phyloP scores from a whole-genome alignment of 2,888 invertebrate genomes.

The Tortricodes alternella region DNA sequence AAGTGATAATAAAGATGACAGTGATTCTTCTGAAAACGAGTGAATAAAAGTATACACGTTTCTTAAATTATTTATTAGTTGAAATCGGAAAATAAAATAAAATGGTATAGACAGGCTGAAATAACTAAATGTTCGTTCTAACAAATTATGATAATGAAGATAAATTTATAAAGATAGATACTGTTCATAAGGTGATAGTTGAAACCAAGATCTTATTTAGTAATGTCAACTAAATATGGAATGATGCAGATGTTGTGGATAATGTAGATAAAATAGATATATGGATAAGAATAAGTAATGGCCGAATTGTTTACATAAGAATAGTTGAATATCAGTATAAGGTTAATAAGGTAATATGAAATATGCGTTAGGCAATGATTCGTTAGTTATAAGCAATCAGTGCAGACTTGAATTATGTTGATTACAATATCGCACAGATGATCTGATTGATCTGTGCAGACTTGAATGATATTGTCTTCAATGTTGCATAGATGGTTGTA shows the following conservation, averaged over 20 bases:
- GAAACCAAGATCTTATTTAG: no score
- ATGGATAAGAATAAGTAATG: no score
- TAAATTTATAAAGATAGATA: no score
- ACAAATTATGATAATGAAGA: no score
- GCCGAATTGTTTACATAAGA: not conserved
- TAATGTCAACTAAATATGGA: no score
- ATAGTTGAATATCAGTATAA: not conserved
- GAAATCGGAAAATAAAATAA: not conserved
- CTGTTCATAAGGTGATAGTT: no score
- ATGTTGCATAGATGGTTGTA: not conserved
- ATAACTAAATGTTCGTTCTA: no score
- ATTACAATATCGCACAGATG: not conserved
- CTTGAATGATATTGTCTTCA: not conserved
- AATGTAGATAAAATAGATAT: no score
- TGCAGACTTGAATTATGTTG: slow-evolving; percentile 2
- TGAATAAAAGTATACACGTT: not conserved
- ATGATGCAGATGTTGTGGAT: no score
- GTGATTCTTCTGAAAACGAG: not conserved
- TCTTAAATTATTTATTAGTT: not conserved
- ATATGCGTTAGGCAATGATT: not conserved
- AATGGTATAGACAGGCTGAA: no score
- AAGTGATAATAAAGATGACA: slow-evolving; percentile 1
- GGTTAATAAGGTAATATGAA: not conserved
- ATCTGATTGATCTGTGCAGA: slow-evolving; percentile 4
- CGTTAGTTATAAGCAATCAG: not conserved